phyloP scores from a whole-genome alignment of 2,113 vertebrate genomes.

The Trogon melanurus region DNA sequence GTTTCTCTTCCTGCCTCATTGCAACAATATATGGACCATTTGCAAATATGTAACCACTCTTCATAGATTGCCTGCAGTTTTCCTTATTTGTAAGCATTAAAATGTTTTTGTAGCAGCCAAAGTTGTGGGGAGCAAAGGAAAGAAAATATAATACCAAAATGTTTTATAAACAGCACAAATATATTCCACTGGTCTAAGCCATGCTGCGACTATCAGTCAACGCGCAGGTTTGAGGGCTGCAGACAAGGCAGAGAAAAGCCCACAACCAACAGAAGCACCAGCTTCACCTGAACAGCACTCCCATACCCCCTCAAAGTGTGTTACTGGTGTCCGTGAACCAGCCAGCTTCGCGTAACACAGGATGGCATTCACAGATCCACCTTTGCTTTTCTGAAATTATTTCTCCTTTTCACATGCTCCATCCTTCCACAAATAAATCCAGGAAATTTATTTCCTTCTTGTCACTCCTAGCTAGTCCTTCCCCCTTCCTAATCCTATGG shows the following conservation, averaged over 20 bases:
- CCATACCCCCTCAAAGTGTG: accelerated
- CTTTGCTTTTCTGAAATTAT: neutral
- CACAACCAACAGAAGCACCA: neutral
- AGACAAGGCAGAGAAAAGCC: neutral
- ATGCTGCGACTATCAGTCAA: accelerated
- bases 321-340: neutral
- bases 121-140: neutral
- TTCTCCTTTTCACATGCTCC: neutral
- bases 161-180: neutral
- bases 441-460: neutral
- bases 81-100: neutral
- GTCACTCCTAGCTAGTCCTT: neutral
- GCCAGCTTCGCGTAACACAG: neutral
- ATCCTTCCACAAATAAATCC: neutral
- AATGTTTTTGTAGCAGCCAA: neutral
- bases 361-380: neutral
- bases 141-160: neutral
- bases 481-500: neutral
- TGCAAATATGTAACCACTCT: neutral
- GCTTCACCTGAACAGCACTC: neutral
- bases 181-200: neutral
- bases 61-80: neutral
- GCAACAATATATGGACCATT: neutral
- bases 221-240: neutral
- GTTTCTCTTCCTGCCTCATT: constrained; percentile 48